Evolutionary conservation across 23 tunicate species (phyloP), one percentile per base, ranked within the genome.

Genomic region (Ciona savignyi): DNA sequence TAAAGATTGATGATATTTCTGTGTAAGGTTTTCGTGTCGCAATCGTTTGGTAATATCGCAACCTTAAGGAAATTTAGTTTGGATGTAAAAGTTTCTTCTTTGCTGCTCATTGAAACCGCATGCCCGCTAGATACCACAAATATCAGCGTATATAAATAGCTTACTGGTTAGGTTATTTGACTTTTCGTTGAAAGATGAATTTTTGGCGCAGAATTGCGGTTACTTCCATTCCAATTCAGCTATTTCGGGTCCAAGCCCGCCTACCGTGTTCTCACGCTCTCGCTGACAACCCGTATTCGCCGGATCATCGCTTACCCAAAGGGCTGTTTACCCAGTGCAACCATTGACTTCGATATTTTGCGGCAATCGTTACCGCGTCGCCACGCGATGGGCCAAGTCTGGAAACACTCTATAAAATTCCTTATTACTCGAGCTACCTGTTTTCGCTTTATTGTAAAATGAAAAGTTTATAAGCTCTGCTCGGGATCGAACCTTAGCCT

Each of bases 261-360:
- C 56, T 42, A 42, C 56, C 56, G 56, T 42, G 56, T 42, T 42
- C 56, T 42, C 56, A 42, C 56, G 56, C 56, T 42, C 56, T 42
- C 56, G 56, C 56, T 42, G 56, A 42, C 56, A 42, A 42, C 56
- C 56, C 56, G 56, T 42, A 42, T 42, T 42, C 56, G 56, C 56
- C 56, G 56, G 56, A 42, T 42, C 56, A 42, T 15, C 15, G 15
- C 56, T 42, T 42, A 42, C 15, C 56, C 56, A 9, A 42, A 42
- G 11, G 9, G 56, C 56, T 42, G 56, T 42, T 42, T 42, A 42
- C 56, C 56, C 56, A 42, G 56, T 42, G 56, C 15, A 6, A 15
- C 56, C 56, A 42, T 9, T 15, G n/a, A n/a, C n/a, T n/a, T n/a
- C n/a, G n/a, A n/a, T n/a, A n/a, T n/a, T n/a, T n/a, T n/a, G n/a